Conservation (phyloP, 2,797 vertebrate species). For the Acanthornis magna region DNA sequence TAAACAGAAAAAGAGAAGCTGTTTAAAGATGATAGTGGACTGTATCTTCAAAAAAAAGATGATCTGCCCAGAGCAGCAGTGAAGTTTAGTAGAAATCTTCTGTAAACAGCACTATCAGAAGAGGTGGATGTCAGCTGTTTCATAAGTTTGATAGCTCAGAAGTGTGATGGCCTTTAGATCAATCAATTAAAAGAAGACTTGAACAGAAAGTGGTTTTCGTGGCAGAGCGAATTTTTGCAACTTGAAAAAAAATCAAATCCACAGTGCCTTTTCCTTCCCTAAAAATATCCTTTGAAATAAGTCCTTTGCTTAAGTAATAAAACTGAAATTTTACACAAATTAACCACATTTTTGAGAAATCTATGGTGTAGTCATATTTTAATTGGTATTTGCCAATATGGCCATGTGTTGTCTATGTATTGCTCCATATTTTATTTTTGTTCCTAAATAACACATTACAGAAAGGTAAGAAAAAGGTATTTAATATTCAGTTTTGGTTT, state of each 20-base stretch:
- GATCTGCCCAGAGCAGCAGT: background rate
- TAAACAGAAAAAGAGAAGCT: background rate
- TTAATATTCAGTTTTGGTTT: background rate
- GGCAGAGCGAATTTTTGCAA: background rate
- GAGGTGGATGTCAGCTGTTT: background rate
- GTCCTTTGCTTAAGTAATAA: background rate
- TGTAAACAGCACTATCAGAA: background rate
- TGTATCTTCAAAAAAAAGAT: background rate
- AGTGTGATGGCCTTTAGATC: background rate
- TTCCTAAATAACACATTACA: background rate
- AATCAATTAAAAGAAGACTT: background rate
- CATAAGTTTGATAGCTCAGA: background rate
- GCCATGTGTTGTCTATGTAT: background rate
- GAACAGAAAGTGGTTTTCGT: background rate
- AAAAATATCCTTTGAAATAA: background rate
- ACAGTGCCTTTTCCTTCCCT: background rate
- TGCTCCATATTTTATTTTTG: background rate
- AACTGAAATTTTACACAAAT: background rate
- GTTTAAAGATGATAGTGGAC: background rate
- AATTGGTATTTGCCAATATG: background rate
- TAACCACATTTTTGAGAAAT: background rate
- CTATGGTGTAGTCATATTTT: background rate
- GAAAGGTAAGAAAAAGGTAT: background rate
- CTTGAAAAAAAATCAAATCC: background rate
- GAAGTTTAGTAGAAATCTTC: background rate